Evolutionary conservation across 2,797 vertebrate genomes (phyloP), one percentile per base, ranked within the genome.

Genomic region (Lepus townsendii): DNA sequence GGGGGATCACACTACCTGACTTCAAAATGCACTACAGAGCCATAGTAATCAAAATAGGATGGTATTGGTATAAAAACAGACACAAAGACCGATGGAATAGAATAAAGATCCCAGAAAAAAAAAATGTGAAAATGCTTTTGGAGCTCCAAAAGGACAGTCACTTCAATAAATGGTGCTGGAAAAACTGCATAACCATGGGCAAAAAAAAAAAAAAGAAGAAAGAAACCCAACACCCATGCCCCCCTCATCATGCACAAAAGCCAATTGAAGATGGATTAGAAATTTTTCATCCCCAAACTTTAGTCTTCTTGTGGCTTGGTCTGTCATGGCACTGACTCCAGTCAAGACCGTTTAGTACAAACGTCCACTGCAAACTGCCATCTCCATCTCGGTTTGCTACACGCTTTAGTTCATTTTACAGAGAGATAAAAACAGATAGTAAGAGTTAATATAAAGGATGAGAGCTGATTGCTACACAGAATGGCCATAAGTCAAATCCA

Each of bases 361-460:
- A 72, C 9, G 20, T 4, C 5, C 16, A 66, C 35, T 68, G 27
- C 3, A 38, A 79, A 80, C 26, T 52, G 20, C 42, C 3, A 8
- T 26, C 17, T 52, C 26, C 60, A 78, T n/a, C 30, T 27, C 60
- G 80, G 20, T 0, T 60, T 76, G 57, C 71, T 17, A 50, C 4
- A 24, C 47, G 30, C 65, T 76, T 87, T 27, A 26, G 38, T 69
- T 93, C 22, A 30, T 11, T 3, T 60, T 42, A 78, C 9, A 24
- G 8, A 92, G 0, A 86, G 7, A 66, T 60, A 68, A 79, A 80
- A 79, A 80, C 19, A 47, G 54, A 54, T 20, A 8, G 16, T 7
- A 0, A 57, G 77, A 52, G 35, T 35, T 52, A 1, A 0, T 35
- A 19, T 26, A 38, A 65, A 19, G 0, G 0, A 7, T 2, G 26